Base-by-base conservation (phyloP, 2,797 vertebrate species). In the Alcedo atthis region DNA sequence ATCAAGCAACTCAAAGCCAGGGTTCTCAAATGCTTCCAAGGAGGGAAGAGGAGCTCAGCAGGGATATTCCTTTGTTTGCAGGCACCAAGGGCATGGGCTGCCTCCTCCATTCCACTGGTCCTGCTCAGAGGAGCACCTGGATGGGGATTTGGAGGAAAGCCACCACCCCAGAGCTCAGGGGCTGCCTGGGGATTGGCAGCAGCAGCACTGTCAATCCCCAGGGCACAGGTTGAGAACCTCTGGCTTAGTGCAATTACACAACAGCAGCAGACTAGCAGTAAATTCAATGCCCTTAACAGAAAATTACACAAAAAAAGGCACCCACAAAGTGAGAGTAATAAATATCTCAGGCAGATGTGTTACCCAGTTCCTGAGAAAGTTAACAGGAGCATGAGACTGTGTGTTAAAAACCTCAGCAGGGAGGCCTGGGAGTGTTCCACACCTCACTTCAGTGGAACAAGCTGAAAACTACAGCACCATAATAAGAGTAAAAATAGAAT, bases 1-100 rank as follows among this genome's bases (percentile, higher is more conserved):
- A 97, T 37, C 37, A 94, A 96, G 96, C 97, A 97, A 96, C 97
- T 97, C 97, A 97, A 97, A 96, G 93, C 92, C 79, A 62, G 68
- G 55, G 85, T 92, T 97, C 94, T 96, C 95, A 97, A 96, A 85
- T 48, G 68, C 75, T 92, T 84, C n/a, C 51, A 81, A 9, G 0
- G 10, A 53, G 67, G 10, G 57, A 81, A 76, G 28, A 79, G 51
- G 43, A 83, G 81, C 74, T 95, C 48, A 71, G 89, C 71, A 94
- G 77, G 87, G 48, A 80, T 25, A 58, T 20, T 42, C 19, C 33
- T 42, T 7, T 74, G 40, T 75, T 55, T 37, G 22, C 0, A 5
- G 45, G 37, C 61, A 74, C 40, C 0, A 0, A 82, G 37, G 33
- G 33, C 62, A 77, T 6, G 43, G 80, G 49, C 63, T 53, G 28